Evolutionary conservation across 2,888 invertebrate species (phyloP).

Genomic region (Brenthis ino): DNA sequence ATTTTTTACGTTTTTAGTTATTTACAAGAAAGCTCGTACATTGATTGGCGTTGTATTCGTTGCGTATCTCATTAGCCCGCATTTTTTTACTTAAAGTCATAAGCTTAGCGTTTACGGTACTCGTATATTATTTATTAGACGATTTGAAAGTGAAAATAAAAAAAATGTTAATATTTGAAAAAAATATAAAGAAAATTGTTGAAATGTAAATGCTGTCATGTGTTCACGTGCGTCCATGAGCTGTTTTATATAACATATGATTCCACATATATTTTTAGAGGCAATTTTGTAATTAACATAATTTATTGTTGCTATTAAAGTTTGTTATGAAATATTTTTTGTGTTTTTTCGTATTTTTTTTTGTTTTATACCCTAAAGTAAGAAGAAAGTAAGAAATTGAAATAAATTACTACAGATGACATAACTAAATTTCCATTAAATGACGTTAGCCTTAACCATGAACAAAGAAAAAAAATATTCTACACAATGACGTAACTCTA

Average conservation of each 20-base stretch:
- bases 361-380: no score
- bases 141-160: no score
- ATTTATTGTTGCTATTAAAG: constrained; percentile 51
- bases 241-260: constrained; percentile 18
- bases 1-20: background rate
- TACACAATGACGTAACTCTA: background rate
- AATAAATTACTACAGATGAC: no score
- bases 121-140: no score
- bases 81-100: constrained; percentile 20
- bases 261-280: constrained; percentile 55
- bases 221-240: background rate
- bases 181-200: background rate
- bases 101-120: constrained; percentile 7
- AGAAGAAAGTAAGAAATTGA: no score
- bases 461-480: background rate
- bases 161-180: background rate
- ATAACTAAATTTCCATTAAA: no score
- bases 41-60: constrained; percentile 1
- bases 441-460: background rate
- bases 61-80: constrained; percentile 22
- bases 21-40: constrained; percentile 1
- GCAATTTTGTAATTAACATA: constrained; percentile 58
- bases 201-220: background rate
- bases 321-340: constrained; percentile 48
- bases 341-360: background rate